Percentiles rank a stretch among this genome's conserved stretches.
Conservation (phyloP, 2,888 invertebrate genomes). For the Calameuta pallipes region DNA sequence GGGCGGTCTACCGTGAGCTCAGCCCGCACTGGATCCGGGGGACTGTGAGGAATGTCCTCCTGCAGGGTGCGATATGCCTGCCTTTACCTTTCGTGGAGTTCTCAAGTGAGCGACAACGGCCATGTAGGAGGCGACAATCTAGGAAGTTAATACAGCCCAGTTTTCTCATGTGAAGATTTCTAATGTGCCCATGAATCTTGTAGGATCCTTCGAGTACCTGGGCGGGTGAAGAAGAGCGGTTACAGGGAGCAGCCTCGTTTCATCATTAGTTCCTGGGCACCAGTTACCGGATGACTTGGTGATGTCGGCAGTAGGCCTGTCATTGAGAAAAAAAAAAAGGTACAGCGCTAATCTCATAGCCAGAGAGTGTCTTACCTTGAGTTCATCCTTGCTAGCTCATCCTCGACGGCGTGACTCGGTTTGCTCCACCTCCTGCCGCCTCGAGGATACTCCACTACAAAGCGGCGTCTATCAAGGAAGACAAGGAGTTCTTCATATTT, state of each 20-base stretch:
- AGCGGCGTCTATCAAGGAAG: not conserved
- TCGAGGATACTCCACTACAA: not conserved
- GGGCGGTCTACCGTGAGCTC: conserved; percentile 24
- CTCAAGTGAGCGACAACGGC: not conserved
- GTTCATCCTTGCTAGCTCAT: not conserved
- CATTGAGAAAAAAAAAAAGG: conserved; percentile 1
- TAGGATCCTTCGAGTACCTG: not conserved
- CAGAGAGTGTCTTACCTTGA: not conserved
- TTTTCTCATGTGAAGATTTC: not conserved
- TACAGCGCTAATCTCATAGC: not conserved
- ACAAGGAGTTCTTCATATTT: not conserved
- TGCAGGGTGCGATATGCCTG: not conserved
- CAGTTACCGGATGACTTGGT: conserved; percentile 4
- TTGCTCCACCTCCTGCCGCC: not conserved
- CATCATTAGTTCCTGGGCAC: not conserved
- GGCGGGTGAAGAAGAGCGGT: not conserved
- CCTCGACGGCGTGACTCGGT: not conserved
- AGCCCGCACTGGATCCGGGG: not conserved
- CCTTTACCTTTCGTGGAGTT: not conserved
- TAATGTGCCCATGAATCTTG: not conserved
- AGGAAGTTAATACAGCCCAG: not conserved
- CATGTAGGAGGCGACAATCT: not conserved
- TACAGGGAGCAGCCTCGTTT: not conserved
- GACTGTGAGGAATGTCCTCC: conserved; percentile 4
- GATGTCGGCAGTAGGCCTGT: not conserved